Evolutionary conservation across 1,140 invertebrate genomes (phyloP).

Genomic region (Panonychus citri): DNA sequence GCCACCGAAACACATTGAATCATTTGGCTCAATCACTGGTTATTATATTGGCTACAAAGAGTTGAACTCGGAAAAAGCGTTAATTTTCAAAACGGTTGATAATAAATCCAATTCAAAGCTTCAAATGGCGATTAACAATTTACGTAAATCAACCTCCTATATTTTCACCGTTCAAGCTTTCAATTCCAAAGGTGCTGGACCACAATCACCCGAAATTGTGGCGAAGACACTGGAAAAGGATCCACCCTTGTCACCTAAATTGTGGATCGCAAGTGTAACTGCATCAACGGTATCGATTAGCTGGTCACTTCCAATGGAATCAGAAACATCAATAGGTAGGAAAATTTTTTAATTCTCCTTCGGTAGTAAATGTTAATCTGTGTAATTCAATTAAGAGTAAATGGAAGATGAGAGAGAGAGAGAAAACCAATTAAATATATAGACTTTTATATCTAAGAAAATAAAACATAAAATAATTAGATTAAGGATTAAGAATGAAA

Average conservation of each 20-base stretch:
- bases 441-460: no score
- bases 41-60: conserved; percentile 21
- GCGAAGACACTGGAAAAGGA: conserved; percentile 35
- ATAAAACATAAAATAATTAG: no score
- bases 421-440: no score
- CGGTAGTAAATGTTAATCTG: no score
- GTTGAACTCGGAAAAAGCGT: not conserved
- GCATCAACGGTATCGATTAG: conserved; percentile 10
- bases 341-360: not conserved
- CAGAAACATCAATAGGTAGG: not conserved
- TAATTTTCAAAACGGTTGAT: conserved; percentile 18
- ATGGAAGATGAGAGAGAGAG: no score
- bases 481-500: no score
- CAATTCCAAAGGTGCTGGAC: conserved; percentile 68
- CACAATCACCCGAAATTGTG: conserved; percentile 50
- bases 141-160: conserved; percentile 8
- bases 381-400: no score
- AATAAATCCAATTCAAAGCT: conserved; percentile 7
- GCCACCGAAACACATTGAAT: conserved; percentile 2
- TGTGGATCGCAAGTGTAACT: conserved; percentile 10
- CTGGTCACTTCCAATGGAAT: conserved; percentile 4
- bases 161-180: conserved; percentile 54
- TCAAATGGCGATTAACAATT: not conserved
- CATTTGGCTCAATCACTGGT: conserved; percentile 21
- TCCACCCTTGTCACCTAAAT: conserved; percentile 12